Base-by-base conservation (phyloP, 2,113 vertebrate genomes). In the Dasyornis broadbenti region DNA sequence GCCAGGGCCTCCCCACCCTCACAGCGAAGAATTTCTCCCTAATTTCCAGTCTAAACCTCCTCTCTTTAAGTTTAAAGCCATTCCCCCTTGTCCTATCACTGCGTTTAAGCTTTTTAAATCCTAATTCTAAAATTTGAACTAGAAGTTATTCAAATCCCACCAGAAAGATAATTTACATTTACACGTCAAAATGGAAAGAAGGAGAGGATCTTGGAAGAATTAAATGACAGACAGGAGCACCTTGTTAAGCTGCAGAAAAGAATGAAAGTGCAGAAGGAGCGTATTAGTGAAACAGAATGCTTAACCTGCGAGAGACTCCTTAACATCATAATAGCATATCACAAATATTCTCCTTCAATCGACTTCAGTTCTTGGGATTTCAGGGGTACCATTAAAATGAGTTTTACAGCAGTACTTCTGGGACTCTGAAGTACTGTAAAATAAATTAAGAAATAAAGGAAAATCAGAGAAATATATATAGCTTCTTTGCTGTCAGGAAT, bases 1-100 rank as follows among this genome's bases (percentile, higher is more conserved):
- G 2, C 37, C 37, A n/a, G 33, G 0, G 10, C 4, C 37, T 52
- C 4, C 1, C 3, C 37, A 66, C 6, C 9, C 45, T 68, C n/a
- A 45, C 6, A 40, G 5, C 0, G 3, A 39, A 47, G 24, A 68
- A 40, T 47, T 82, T n/a, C 33, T 66, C n/a, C 20, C 19, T 39
- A n/a, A 39, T 6, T 66, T 73, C 44, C 20, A 16, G 11, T 37
- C 19, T 44, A 65, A 44, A 52, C 1, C 27, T 57, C 19, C 3
- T 24, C 12, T 52, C 12, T 59, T 37, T 21, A 44, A 53, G 10
- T 24, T 52, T 82, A n/a, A 60, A 35, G 6, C 9, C 16, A 31
- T 26, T 60, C 2, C 2, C 13, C 20, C 10, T 50, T 26, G 9
- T 30, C 33, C 33, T 52, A 39, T 30, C 11, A 2, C 9, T 0